Evolutionary conservation across 2,888 invertebrate species (phyloP).

Genomic region (Salticus scenicus): DNA sequence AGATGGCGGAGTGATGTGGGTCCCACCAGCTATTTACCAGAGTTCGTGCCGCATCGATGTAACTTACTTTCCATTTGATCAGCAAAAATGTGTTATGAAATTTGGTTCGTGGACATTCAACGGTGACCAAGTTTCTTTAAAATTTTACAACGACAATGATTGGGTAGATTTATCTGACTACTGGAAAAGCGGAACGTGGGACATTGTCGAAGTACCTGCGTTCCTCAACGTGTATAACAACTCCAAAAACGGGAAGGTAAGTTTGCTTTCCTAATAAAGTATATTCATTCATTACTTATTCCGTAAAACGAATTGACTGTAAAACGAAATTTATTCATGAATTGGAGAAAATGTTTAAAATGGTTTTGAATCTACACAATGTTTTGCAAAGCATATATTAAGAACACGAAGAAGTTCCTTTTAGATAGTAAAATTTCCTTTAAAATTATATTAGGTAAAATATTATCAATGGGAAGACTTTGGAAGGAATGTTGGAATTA

Average conservation of each 20-base stretch:
- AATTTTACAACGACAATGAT: constrained; percentile 94
- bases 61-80: constrained; percentile 99
- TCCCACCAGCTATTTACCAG: constrained; percentile 99
- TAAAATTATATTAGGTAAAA: no score
- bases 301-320: no score
- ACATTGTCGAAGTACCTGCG: constrained; percentile 88
- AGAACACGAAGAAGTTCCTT: no score
- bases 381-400: no score
- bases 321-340: no score
- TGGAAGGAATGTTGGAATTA: no score
- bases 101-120: constrained; percentile 99
- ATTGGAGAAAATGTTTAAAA: no score
- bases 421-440: no score
- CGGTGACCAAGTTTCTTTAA: constrained; percentile 95
- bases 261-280: neutral
- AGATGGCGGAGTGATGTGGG: constrained; percentile 97
- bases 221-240: constrained; percentile 93
- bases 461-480: no score
- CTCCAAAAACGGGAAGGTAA: constrained; percentile 78
- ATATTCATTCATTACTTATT: no score
- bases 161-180: constrained; percentile 97
- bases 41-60: constrained; percentile 99
- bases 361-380: no score
- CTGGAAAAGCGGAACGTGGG: constrained; percentile 98
- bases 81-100: constrained; percentile 99